These are phyloP conservation scores for Andrena trimmerana DNA, from an alignment of 2,888 invertebrate genomes.

Conservation along the genomic window DNA sequence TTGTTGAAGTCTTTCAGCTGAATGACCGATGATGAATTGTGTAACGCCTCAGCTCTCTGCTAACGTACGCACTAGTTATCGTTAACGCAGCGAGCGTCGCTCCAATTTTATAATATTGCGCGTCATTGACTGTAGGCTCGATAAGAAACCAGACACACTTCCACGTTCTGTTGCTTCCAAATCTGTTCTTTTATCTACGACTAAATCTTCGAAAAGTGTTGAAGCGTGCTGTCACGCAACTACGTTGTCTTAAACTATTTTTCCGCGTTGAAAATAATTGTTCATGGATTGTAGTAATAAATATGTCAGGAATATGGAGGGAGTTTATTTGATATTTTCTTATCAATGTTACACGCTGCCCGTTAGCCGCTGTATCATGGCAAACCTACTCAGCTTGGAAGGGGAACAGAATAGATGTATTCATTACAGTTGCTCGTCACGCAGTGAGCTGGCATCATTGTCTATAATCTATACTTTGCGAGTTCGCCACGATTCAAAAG, in stretches of 20 bases:
- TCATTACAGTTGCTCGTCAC: conserved; percentile 13
- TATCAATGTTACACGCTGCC: no score
- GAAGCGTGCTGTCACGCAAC: not conserved
- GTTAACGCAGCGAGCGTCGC: not conserved
- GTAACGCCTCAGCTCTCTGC: conserved; percentile 13
- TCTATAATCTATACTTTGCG: conserved; percentile 15
- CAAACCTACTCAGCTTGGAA: not conserved
- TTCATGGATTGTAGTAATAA: not conserved
- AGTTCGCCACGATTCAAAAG: not conserved
- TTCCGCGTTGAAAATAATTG: not conserved
- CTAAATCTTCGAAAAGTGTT: not conserved
- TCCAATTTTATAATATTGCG: conserved; percentile 13
- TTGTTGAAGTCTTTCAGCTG: not conserved
- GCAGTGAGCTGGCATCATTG: not conserved
- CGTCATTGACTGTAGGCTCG: not conserved
- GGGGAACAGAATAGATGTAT: conserved; percentile 2
- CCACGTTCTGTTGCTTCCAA: not conserved
- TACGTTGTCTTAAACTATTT: no score
- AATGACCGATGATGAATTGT: conserved; percentile 36
- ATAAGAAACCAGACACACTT: not conserved
- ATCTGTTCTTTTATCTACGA: not conserved
- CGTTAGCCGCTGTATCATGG: conserved; percentile 2
- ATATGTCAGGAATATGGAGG: not conserved
- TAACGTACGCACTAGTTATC: conserved; percentile 45
- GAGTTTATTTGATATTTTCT: conserved; percentile 7